Base-by-base conservation (phyloP, 1,140 invertebrate genomes). In the Coelopa frigida region DNA sequence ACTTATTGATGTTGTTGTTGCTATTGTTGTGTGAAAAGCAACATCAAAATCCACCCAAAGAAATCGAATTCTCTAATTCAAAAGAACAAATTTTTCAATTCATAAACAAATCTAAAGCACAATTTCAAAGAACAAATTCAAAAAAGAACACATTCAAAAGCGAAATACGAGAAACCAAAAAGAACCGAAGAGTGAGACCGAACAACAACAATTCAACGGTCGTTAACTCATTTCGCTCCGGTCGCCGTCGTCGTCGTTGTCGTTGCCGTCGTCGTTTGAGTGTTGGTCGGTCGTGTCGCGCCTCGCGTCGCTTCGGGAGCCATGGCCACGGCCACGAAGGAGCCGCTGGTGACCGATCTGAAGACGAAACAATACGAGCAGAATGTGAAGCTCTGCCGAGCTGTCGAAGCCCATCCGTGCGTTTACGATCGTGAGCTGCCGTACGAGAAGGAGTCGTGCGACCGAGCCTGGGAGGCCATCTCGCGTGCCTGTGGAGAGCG, bases 51-150 rank as follows among this genome's bases (percentile, higher is more conserved):
- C 6, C n/a, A 8, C 18, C 18, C 6, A 36, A 14, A 36, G 18
- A 44, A 32, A 44, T 44, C 21, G 35, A 27, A 27, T 21, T 33
- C 20, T 44, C 42, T 14, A 22, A 14, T 20, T 35, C 42, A 15
- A 44, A 21, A 21, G 42, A 39, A 39, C 15, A 42, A 29, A 22
- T 39, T 39, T 22, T 22, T 5, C 26, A 21, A n/a, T 41, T 18
- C 12, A 20, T 37, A 17, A 10, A 20, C 11, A 36, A 36, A 36
- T 36, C 12, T 36, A 36, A 36, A 8, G 23, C 20, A 43, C 26
- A 42, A 32, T 43, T 43, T 23, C 29, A 26, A 40, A 23, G 14
- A 39, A 4, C 15, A 26, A 40, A 40, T 23, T 15, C 24, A 24
- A 40, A 40, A 14, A 26, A n/a, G 29, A 24, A 15, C 38, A 26